Percentiles rank a stretch among this genome's conserved stretches.
phyloP scores from a whole-genome alignment of 2,888 invertebrate genomes.

The Gandaritis pyraliata region DNA sequence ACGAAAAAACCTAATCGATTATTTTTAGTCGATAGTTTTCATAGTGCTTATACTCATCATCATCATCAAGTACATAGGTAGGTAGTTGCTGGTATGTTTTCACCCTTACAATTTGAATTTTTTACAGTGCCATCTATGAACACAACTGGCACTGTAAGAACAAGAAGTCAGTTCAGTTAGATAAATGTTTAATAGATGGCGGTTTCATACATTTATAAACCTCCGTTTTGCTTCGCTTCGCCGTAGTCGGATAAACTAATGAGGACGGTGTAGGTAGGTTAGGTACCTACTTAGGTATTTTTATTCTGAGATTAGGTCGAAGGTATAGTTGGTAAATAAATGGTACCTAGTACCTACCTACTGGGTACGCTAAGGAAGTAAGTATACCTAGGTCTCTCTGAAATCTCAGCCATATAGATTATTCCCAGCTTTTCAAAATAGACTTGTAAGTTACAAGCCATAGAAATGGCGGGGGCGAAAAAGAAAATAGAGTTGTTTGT shows the following conservation, averaged over 20 bases:
- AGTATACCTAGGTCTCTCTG: not conserved
- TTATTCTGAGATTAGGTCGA: no score
- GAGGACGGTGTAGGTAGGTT: no score
- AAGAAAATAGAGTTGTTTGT: constrained; percentile 64
- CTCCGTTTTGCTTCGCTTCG: no score
- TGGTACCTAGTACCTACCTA: not conserved
- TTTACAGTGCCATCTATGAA: not conserved
- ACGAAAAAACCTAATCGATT: constrained; percentile 26
- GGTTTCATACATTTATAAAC: no score
- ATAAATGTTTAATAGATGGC: not conserved
- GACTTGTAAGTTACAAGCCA: not conserved
- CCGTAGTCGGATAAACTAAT: no score
- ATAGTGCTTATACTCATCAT: no score
- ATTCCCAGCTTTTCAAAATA: not conserved
- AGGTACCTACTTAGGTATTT: no score
- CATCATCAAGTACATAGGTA: no score
- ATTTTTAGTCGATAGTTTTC: not conserved
- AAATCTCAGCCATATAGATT: constrained; percentile 24
- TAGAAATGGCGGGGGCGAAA: constrained; percentile 52
- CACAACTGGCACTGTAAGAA: not conserved
- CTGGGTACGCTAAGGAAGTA: not conserved
- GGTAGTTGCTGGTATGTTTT: no score
- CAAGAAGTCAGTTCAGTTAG: not conserved
- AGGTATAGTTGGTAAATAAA: no score
- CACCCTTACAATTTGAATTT: no score